phyloP scores from a whole-genome alignment of 2,113 vertebrate species.

The Porphyrio hochstetteri region DNA sequence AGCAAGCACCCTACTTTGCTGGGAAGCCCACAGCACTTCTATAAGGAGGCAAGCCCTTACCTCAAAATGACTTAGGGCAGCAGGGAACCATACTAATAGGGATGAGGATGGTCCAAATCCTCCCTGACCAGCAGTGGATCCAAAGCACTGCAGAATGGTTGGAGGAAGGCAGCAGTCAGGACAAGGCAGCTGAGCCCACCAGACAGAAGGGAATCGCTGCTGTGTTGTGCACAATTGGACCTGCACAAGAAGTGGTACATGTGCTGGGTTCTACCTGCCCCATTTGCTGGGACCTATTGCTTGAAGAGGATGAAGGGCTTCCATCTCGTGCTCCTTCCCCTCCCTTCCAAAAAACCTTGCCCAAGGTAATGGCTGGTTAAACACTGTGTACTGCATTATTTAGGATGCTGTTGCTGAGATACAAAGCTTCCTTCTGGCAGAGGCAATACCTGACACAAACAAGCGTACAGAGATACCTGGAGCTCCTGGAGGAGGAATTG shows the following conservation, averaged over 20 bases:
- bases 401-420: not conserved
- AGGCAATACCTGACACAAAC: not conserved
- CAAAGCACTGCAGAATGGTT: not conserved
- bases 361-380: not conserved
- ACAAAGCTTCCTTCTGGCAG: not conserved
- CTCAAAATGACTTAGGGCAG: not conserved
- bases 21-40: not conserved
- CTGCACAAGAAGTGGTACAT: too few relatives aligned
- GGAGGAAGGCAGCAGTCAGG: not conserved
- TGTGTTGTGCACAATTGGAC: not conserved
- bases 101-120: not conserved
- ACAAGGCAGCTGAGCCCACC: not conserved
- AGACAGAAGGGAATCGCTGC: not conserved
- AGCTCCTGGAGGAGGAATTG: not conserved
- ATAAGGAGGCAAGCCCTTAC: not conserved
- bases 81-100: not conserved
- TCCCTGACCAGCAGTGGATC: accelerated
- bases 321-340: not conserved
- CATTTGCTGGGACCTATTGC: not conserved
- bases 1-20: not conserved
- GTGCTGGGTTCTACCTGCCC: not conserved
- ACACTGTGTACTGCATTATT: not conserved
- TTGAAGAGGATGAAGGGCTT: not conserved
- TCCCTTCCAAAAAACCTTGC: not conserved
- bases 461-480: not conserved